Base-by-base conservation (phyloP, 2,888 invertebrate genomes). In the Pseudoips prasinana region DNA sequence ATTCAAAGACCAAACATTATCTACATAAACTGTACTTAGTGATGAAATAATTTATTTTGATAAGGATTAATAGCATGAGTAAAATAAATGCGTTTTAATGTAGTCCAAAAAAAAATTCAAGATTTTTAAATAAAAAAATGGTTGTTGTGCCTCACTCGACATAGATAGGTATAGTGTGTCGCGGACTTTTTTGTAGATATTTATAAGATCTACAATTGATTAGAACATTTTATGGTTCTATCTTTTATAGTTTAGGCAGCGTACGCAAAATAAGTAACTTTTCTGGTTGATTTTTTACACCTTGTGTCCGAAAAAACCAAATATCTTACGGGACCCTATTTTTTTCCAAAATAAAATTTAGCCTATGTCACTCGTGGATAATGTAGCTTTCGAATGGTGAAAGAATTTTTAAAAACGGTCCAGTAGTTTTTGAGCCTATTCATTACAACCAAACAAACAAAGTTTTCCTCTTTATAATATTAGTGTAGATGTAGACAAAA, bases 211-310 rank as follows among this genome's bases (percentile, higher is more conserved):
- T 28, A 28, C 28, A 28, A 27, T 33, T 22, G 14, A 22, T 33
- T 25, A 32, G 6, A 23, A 14, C 14, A 30, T 14, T 14, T 14
- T 14, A 14, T 14, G 14, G 14, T 14, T 14, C 14, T 14, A n/a
- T n/a, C n/a, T n/a, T n/a, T n/a, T n/a, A 14, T 14, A 14, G 14
- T 14, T 2, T 14, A 14, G 14, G 14, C 14, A 14, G 14, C 14
- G 14, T 14, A 39, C 24, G 28, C 39, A 39, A 39, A 39, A 39
- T 30, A 30, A 39, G 33, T 39, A 34, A 39, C 39, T 39, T 39
- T 30, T 33, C 30, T 39, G 30, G 33, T 39, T 27, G 33, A 39
- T 33, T 33, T 39, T 39, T 39, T 33, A 30, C 30, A 39, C 33
- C 19, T 33, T 39, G 33, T 30, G 33, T 33, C 33, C 39, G 30